These are phyloP conservation scores for Gopherus flavomarginatus DNA, from an alignment of 2,113 vertebrate genomes.

Conservation along the genomic window DNA sequence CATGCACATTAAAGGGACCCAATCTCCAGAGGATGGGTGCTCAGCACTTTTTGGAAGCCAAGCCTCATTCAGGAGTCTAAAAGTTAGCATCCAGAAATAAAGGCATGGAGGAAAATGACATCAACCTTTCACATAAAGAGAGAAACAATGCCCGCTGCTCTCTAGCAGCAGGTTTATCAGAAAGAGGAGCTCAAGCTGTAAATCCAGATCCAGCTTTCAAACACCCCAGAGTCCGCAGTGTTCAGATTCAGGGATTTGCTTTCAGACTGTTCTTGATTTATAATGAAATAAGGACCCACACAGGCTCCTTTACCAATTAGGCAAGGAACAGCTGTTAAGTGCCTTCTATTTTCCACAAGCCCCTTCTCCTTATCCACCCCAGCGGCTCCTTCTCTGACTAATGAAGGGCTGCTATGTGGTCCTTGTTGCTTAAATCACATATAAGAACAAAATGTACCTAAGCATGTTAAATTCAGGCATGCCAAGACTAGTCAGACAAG, in stretches of 20 bases:
- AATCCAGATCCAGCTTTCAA: background rate
- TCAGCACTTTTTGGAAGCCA: conserved; percentile 52
- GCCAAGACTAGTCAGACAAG: background rate
- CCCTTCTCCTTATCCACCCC: background rate
- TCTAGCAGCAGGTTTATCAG: background rate
- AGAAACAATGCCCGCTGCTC: background rate
- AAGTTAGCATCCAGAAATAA: conserved; percentile 46
- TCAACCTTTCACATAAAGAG: background rate
- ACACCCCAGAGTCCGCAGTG: no score
- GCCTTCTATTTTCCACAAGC: background rate
- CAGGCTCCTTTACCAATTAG: fast-evolving
- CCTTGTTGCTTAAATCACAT: background rate
- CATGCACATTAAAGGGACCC: background rate
- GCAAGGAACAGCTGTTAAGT: background rate
- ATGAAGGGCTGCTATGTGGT: background rate
- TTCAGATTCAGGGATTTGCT: background rate
- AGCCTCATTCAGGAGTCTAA: conserved; percentile 19
- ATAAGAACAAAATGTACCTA: background rate
- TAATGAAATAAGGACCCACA: background rate
- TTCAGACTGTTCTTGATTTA: background rate
- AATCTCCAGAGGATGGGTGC: background rate
- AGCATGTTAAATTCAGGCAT: background rate
- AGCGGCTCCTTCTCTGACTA: background rate
- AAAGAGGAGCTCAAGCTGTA: background rate
- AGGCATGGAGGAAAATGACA: background rate